Percentiles rank a stretch among this genome's conserved stretches.
Conservation (phyloP, 2,113 vertebrate species). For the Callopanchax toddi region DNA sequence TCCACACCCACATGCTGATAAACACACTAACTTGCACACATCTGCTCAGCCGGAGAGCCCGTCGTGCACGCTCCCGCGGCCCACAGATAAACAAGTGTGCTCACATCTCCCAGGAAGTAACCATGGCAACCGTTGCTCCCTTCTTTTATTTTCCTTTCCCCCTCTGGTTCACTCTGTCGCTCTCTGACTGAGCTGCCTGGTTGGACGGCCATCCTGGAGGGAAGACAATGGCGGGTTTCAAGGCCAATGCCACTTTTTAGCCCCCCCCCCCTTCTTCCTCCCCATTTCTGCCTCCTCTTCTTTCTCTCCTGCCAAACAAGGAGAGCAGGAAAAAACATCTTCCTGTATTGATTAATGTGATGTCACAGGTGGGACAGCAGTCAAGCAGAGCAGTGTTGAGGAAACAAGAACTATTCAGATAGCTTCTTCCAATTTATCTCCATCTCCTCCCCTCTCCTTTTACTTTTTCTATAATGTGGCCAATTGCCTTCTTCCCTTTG, state of each 20-base stretch:
- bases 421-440: conserved; percentile 14
- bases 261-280: neutral
- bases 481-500: conserved; percentile 74
- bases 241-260: conserved; percentile 78
- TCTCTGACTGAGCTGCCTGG: conserved; percentile 63
- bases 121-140: conserved; percentile 78
- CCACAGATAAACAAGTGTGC: conserved; percentile 83
- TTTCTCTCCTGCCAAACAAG: conserved; percentile 20
- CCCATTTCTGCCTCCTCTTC: neutral
- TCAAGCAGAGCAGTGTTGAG: conserved; percentile 3
- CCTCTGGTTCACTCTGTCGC: conserved; percentile 38
- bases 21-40: conserved; percentile 56
- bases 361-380: conserved; percentile 61
- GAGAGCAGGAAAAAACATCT: conserved; percentile 8
- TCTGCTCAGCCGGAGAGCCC: conserved; percentile 68
- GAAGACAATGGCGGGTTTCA: conserved; percentile 82
- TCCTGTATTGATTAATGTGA: conserved; percentile 62
- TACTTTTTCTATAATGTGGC: conserved; percentile 64
- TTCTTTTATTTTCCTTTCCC: conserved; percentile 52
- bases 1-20: conserved; percentile 18
- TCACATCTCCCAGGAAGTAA: conserved; percentile 77
- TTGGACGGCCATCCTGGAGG: conserved; percentile 80
- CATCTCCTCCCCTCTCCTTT: conserved; percentile 19
- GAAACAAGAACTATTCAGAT: conserved; percentile 29
- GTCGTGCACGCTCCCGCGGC: conserved; percentile 66